Evolutionary conservation across 2,797 vertebrate genomes (phyloP).

Genomic region (Botia almorhae): DNA sequence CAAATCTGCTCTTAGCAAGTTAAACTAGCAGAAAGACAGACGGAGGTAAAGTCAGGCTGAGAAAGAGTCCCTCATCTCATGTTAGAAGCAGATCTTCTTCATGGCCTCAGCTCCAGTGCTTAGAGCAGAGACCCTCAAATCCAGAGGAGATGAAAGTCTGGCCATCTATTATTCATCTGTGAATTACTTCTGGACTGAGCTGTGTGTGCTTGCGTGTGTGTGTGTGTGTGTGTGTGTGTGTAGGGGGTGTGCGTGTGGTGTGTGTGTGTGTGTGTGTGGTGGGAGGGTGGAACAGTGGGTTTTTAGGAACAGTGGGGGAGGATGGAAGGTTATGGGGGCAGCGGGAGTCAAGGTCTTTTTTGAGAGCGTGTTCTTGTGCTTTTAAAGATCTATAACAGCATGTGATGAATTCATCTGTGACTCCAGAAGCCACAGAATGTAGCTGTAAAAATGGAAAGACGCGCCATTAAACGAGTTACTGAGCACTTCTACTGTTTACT

Average conservation of each 20-base stretch:
- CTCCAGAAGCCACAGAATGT: neutral
- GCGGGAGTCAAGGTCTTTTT: slow-evolving; percentile 45
- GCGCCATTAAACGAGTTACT: slow-evolving; percentile 8
- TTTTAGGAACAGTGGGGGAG: slow-evolving; percentile 13
- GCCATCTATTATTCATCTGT: slow-evolving; percentile 82
- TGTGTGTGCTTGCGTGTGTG: no score
- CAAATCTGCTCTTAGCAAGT: neutral
- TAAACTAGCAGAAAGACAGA: slow-evolving; percentile 18
- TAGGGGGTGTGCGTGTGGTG: slow-evolving; percentile 51
- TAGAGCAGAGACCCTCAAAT: slow-evolving; percentile 64
- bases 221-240: no score
- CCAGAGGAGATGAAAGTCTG: slow-evolving; percentile 76
- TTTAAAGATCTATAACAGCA: slow-evolving; percentile 33
- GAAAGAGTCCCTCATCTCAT: slow-evolving; percentile 77
- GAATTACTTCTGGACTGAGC: slow-evolving; percentile 78
- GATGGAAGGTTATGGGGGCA: slow-evolving; percentile 38
- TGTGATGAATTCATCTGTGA: slow-evolving; percentile 19
- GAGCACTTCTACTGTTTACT: neutral
- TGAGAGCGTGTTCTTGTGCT: slow-evolving; percentile 26
- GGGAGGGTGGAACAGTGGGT: slow-evolving; percentile 46
- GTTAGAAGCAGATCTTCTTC: slow-evolving; percentile 76
- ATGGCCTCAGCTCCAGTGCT: slow-evolving; percentile 59
- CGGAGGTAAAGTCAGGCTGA: slow-evolving; percentile 69
- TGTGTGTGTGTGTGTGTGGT: slow-evolving; percentile 12
- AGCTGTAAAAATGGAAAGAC: neutral